These are phyloP conservation scores for Platycnemis pennipes DNA, from an alignment of 2,888 invertebrate genomes.

Conservation along the genomic window DNA sequence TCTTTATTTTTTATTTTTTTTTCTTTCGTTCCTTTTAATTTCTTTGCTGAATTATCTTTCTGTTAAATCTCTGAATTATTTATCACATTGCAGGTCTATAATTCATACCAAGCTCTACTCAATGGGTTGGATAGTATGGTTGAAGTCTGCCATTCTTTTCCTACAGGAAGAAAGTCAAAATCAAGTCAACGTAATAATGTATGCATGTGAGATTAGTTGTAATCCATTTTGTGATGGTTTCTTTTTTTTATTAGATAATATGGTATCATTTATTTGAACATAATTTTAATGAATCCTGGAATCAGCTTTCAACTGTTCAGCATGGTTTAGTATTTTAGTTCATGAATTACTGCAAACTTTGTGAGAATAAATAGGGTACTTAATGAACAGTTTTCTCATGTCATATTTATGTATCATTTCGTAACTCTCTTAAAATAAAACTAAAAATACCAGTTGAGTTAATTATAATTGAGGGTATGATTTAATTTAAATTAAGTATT, in stretches of 20 bases:
- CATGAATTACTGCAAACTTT: too few species aligned
- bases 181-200: constrained; percentile 72
- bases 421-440: not conserved
- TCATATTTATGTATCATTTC: too few species aligned
- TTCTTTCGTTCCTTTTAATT: constrained; percentile 30
- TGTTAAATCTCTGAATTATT: constrained; percentile 1
- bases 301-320: too few species aligned
- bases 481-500: too few species aligned
- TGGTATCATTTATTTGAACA: too few species aligned
- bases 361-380: too few species aligned
- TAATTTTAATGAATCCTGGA: too few species aligned
- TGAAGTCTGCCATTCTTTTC: constrained; percentile 84
- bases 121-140: constrained; percentile 85
- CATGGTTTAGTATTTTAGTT: too few species aligned
- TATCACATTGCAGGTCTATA: constrained; percentile 81
- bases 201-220: constrained; percentile 72
- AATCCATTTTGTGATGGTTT: constrained; percentile 6
- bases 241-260: not conserved
- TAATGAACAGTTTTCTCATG: not conserved
- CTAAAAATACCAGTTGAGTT: not conserved
- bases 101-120: constrained; percentile 84
- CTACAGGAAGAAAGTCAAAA: constrained; percentile 73
- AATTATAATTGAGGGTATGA: too few species aligned
- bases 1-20: not conserved
- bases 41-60: not conserved